Evolutionary conservation across 2,113 vertebrate genomes (phyloP), one percentile per base, ranked within the genome.

Genomic region (Paralichthys olivaceus): DNA sequence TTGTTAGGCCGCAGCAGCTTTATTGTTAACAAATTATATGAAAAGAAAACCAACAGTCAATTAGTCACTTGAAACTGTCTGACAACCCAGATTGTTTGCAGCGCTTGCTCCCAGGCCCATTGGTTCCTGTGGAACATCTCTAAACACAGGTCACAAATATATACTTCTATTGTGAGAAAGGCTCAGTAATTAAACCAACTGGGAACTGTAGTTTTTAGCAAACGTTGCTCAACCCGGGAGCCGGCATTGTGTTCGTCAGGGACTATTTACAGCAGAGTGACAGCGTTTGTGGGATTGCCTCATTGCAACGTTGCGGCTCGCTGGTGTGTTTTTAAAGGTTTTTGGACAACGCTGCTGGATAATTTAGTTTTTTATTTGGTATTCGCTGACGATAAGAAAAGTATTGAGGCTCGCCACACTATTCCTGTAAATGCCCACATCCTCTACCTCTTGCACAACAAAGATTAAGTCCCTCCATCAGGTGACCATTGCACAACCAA

Each of bases 371-470:
- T 32, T 69, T 60, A 57, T 7, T 37, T 77, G 7, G 62, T 58
- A 43, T 58, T 63, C 60, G 1, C 32, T 58, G 59, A 69, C 56
- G 80, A 54, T 17, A 68, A 43, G 25, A 63, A 60, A 61, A 12
- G 28, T 0, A 13, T 23, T 61, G 22, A 54, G 2, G 23, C 12
- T 28, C 55, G 60, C 29, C 13, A 37, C 4, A 25, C 22, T 17
- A 40, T 80, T 23, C 9, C 7, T 40, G 25, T 32, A 72, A 74
- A 43, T 47, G 20, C 19, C 5, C 8, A 28, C 66, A 53, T 61
- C 26, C 14, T 80, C 34, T 23, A 43, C 26, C 23, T 64, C 47
- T 69, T 63, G 43, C 76, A 85, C 76, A 58, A 8, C 54, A 45
- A 23, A 47, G 37, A 81, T 57, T 61, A 13, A 54, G 22, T 4